Evolutionary conservation across 2,888 invertebrate genomes (phyloP).

Genomic region (Digitonthophagus gazella): DNA sequence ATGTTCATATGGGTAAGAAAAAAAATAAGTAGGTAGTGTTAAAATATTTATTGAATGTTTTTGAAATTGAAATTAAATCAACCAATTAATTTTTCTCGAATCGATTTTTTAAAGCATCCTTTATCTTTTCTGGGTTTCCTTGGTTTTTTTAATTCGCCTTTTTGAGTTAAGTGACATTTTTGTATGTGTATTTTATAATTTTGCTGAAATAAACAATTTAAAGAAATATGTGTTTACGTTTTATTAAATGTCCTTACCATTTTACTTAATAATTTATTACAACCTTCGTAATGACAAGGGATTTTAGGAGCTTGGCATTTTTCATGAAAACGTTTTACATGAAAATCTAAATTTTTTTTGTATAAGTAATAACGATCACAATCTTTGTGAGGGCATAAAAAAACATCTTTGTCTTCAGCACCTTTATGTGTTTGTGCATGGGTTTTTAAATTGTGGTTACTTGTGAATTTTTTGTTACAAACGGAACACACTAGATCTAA

Average conservation of each 20-base stretch:
- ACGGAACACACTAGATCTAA: conserved; percentile 36
- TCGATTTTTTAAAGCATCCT: conserved; percentile 29
- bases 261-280: conserved; percentile 29
- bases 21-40: conserved; percentile 42
- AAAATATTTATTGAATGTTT: conserved; percentile 10
- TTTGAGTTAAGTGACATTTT: conserved; percentile 31
- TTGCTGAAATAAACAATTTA: conserved; percentile 31
- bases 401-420: conserved; percentile 31
- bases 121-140: conserved; percentile 40
- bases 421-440: conserved; percentile 36
- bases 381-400: conserved; percentile 37
- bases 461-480: conserved; percentile 38
- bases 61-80: neutral
- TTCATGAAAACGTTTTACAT: conserved; percentile 38
- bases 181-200: conserved; percentile 36
- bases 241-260: conserved; percentile 30
- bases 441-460: conserved; percentile 31
- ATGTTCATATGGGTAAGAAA: conserved; percentile 55
- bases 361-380: conserved; percentile 39
- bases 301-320: conserved; percentile 31
- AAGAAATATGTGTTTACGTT: neutral
- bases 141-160: conserved; percentile 27
- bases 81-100: conserved; percentile 6
- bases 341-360: conserved; percentile 38
- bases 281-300: conserved; percentile 33